Percentiles rank a stretch among this genome's conserved stretches.
These are phyloP conservation scores for Coptodon bakossiorum DNA, from an alignment of 2,113 vertebrate genomes.

Conservation along the genomic window DNA sequence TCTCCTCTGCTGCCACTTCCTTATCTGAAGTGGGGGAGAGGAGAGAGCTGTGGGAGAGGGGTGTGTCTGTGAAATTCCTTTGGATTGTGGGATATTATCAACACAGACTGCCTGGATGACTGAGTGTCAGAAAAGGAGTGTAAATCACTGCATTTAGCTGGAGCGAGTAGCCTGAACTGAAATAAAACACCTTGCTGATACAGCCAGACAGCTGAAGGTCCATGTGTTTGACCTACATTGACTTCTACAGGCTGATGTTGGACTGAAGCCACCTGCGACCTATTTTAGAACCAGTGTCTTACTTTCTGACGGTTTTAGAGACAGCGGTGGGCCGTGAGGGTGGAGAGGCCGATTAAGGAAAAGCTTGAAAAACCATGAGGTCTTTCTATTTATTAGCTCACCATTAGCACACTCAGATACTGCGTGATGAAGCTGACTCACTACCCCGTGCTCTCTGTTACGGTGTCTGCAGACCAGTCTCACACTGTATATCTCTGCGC, in stretches of 20 bases:
- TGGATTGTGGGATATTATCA: slow-evolving; percentile 47
- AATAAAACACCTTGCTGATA: background rate
- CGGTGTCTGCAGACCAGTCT: background rate
- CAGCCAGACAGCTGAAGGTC: background rate
- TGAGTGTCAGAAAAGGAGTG: background rate
- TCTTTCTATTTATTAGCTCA: background rate
- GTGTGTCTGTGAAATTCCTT: slow-evolving; percentile 55
- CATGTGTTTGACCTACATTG: background rate
- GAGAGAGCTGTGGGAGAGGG: slow-evolving; percentile 6
- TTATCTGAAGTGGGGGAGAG: slow-evolving; percentile 17
- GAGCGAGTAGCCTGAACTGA: background rate
- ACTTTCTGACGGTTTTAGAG: fast-evolving
- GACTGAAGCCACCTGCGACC: background rate
- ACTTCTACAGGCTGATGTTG: background rate
- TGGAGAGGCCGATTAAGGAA: fast-evolving
- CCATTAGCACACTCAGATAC: background rate
- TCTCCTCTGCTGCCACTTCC: slow-evolving; percentile 27
- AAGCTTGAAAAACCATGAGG: background rate
- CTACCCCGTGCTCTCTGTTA: background rate
- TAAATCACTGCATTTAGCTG: background rate
- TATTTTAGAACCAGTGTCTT: background rate
- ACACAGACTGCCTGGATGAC: background rate
- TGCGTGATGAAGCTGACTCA: background rate
- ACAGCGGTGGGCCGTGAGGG: fast-evolving
- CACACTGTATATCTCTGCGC: background rate